These are phyloP conservation scores for Mus spicilegus DNA, from an alignment of 2,113 vertebrate genomes.

Conservation along the genomic window DNA sequence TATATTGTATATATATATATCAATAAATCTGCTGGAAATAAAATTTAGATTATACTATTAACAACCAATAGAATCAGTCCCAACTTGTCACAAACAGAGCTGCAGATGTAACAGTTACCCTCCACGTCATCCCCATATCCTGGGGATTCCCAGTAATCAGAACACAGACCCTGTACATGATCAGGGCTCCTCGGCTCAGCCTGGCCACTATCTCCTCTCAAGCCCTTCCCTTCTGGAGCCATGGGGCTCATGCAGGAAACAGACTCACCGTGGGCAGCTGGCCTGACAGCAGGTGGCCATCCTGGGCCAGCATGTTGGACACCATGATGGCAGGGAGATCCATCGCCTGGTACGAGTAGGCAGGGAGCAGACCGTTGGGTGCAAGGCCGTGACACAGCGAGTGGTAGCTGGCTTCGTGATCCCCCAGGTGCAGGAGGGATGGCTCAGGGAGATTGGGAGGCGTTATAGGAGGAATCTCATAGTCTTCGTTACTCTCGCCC, in stretches of 20 bases:
- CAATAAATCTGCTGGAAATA: background rate
- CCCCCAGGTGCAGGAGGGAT: conserved; percentile 96
- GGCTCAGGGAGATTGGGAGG: conserved; percentile 97
- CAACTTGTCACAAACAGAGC: background rate
- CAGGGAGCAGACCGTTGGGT: conserved; percentile 96
- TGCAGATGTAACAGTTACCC: background rate
- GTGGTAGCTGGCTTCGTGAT: conserved; percentile 95
- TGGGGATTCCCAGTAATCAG: background rate
- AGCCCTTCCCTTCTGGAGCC: background rate
- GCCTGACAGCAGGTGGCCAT: conserved; percentile 95
- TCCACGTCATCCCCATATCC: fast-evolving
- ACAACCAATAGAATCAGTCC: background rate
- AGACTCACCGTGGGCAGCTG: conserved; percentile 98
- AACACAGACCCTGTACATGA: background rate
- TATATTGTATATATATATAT: background rate
- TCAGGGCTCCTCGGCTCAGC: background rate
- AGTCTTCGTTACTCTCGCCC: conserved; percentile 94
- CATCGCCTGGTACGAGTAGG: conserved; percentile 95
- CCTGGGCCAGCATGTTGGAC: conserved; percentile 98
- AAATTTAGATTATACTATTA: conserved; percentile 15
- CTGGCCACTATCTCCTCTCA: background rate
- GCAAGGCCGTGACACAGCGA: conserved; percentile 95
- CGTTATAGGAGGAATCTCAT: conserved; percentile 99
- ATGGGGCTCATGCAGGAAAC: background rate
- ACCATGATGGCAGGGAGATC: conserved; percentile 99